phyloP scores from a whole-genome alignment of 2,888 invertebrate genomes.

The Meloe dianella region DNA sequence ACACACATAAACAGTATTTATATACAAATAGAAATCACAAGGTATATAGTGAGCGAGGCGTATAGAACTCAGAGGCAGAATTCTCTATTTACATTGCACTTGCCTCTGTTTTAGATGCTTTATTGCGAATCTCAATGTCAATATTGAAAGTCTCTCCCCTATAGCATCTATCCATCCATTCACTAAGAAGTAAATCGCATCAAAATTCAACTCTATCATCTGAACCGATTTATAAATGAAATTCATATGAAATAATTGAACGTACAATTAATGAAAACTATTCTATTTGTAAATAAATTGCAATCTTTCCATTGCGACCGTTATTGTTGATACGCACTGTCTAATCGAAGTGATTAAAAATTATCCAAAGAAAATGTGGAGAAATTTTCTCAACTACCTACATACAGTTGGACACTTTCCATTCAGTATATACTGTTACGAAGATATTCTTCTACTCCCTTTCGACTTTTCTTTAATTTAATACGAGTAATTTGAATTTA shows the following conservation, averaged over 20 bases:
- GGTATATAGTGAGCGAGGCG: conserved; percentile 19
- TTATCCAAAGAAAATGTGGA: too few species aligned
- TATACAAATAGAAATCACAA: conserved; percentile 13
- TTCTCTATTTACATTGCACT: conserved; percentile 33
- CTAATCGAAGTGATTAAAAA: too few species aligned
- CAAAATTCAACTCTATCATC: conserved; percentile 26
- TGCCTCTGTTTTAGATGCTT: conserved; percentile 37
- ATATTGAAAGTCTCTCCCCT: conserved; percentile 29
- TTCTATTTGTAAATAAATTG: too few species aligned
- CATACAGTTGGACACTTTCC: too few species aligned
- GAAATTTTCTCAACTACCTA: too few species aligned
- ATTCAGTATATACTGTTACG: too few species aligned
- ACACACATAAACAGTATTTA: conserved; percentile 3
- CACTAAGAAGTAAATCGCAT: conserved; percentile 18
- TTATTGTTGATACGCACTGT: too few species aligned
- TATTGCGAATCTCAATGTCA: conserved; percentile 37
- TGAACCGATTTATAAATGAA: not conserved
- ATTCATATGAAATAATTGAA: not conserved
- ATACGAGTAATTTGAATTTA: too few species aligned
- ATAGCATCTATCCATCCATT: conserved; percentile 14
- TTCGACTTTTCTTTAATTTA: too few species aligned
- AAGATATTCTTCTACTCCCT: too few species aligned
- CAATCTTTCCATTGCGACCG: too few species aligned
- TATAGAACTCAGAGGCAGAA: conserved; percentile 22
- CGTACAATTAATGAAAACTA: not conserved